Conservation (phyloP, 2,797 vertebrate genomes). For the Coregonus ussuriensis region DNA sequence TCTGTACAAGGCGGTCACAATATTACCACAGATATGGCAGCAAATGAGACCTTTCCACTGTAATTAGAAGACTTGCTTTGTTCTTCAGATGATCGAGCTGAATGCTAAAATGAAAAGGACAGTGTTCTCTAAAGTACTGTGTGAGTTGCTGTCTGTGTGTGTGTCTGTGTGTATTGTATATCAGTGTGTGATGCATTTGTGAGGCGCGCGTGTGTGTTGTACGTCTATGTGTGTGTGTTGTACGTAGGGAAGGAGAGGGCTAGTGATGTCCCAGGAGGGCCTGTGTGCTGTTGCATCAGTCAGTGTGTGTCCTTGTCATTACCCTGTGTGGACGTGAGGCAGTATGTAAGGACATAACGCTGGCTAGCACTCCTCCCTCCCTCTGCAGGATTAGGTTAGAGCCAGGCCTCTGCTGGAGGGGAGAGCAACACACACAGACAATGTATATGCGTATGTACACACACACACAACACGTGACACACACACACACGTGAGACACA, state of each 20-base stretch:
- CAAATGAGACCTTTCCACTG: neutral
- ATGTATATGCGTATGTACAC: no score
- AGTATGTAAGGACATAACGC: no score
- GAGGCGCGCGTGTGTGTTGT: no score
- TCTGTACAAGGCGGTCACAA: neutral
- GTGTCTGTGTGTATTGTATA: neutral
- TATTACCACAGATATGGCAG: neutral
- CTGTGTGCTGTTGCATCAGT: no score
- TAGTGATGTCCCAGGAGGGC: neutral
- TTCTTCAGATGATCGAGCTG: conserved; percentile 6
- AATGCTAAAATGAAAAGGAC: neutral
- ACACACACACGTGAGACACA: neutral
- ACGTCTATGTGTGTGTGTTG: neutral
- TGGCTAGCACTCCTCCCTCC: neutral
- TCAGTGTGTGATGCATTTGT: neutral
- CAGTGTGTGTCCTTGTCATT: no score
- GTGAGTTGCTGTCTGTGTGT: conserved; percentile 11
- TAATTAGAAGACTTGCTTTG: conserved; percentile 9
- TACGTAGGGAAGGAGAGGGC: neutral
- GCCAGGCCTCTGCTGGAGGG: neutral
- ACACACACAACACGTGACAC: neutral
- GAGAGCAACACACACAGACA: neutral
- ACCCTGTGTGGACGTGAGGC: no score
- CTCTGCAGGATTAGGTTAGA: neutral
- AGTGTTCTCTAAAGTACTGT: neutral